phyloP scores from a whole-genome alignment of 2,797 vertebrate species.

The Danio jaintianensis region DNA sequence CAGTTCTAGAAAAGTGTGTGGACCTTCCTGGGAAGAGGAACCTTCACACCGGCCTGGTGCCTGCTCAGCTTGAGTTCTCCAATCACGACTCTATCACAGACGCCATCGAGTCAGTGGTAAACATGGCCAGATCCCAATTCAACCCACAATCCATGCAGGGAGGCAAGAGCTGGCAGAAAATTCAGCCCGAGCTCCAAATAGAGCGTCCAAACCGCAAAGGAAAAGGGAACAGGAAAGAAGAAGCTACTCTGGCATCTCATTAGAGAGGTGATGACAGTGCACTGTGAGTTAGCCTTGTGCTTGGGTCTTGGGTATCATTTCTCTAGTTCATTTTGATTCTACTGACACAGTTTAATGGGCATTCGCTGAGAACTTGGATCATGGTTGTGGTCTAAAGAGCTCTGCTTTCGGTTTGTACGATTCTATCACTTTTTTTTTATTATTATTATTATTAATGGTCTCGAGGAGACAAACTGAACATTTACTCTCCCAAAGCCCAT shows the following conservation, averaged over 20 bases:
- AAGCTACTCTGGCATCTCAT: slow-evolving; percentile 73
- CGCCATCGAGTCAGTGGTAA: slow-evolving; percentile 95
- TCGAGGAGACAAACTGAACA: slow-evolving; percentile 54
- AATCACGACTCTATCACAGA: slow-evolving; percentile 91
- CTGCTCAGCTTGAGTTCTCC: slow-evolving; percentile 84
- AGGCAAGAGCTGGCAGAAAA: slow-evolving; percentile 78
- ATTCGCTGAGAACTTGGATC: slow-evolving; percentile 64
- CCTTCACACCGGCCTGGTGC: slow-evolving; percentile 81
- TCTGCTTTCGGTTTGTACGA: slow-evolving; percentile 55
- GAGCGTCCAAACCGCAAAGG: slow-evolving; percentile 83
- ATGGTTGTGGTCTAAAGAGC: slow-evolving; percentile 64
- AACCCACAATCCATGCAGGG: slow-evolving; percentile 63
- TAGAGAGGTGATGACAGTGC: slow-evolving; percentile 68
- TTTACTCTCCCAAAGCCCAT: slow-evolving; percentile 56
- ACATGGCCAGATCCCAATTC: slow-evolving; percentile 85
- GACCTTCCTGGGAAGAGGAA: slow-evolving; percentile 89
- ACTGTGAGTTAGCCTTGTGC: slow-evolving; percentile 62
- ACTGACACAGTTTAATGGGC: slow-evolving; percentile 60
- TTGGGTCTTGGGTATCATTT: slow-evolving; percentile 64
- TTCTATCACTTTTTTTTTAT: slow-evolving; percentile 34
- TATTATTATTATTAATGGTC: slow-evolving; percentile 30
- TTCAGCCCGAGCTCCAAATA: slow-evolving; percentile 75
- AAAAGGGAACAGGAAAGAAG: slow-evolving; percentile 79
- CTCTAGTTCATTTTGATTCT: slow-evolving; percentile 50
- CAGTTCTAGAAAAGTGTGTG: slow-evolving; percentile 92